Evolutionary conservation across 2,797 vertebrate species (phyloP).

Genomic region (Denticeps clupeoides): DNA sequence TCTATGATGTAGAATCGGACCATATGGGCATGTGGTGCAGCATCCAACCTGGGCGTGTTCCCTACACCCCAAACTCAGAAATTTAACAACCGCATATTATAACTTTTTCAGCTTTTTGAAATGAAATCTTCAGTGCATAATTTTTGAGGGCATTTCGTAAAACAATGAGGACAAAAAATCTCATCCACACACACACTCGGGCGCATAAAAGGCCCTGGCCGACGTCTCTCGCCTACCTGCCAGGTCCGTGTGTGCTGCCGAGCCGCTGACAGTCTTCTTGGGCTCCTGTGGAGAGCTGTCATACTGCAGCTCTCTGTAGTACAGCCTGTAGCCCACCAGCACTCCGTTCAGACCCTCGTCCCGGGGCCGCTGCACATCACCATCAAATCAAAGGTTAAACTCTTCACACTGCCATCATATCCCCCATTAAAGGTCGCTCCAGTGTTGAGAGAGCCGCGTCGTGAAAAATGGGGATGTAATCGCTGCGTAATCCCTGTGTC

Average conservation of each 20-base stretch:
- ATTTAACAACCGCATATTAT: too few relatives aligned
- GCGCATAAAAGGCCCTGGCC: too few relatives aligned
- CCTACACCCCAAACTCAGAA: too few relatives aligned
- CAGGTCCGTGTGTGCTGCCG: conserved; percentile 52
- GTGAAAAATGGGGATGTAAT: not conserved
- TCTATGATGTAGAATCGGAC: too few relatives aligned
- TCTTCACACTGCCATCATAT: conserved; percentile 10
- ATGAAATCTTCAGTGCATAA: too few relatives aligned
- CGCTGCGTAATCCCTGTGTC: conserved; percentile 1
- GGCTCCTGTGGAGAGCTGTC: conserved; percentile 41
- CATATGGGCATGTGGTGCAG: too few relatives aligned
- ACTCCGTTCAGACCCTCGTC: conserved; percentile 75
- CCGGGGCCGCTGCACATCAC: conserved; percentile 63
- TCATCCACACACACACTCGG: too few relatives aligned
- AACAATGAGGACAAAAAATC: too few relatives aligned
- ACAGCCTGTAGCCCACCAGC: conserved; percentile 80
- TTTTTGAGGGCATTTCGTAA: too few relatives aligned
- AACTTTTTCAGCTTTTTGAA: too few relatives aligned
- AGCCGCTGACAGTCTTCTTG: conserved; percentile 48
- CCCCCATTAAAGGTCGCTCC: conserved; percentile 22
- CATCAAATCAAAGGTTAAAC: conserved; percentile 34
- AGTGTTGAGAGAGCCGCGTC: not conserved
- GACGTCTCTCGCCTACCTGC: conserved; percentile 42
- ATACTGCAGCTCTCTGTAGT: conserved; percentile 77
- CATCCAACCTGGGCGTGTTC: too few relatives aligned